Conservation (phyloP, 1,140 invertebrate genomes). For the Nebria ingens region DNA sequence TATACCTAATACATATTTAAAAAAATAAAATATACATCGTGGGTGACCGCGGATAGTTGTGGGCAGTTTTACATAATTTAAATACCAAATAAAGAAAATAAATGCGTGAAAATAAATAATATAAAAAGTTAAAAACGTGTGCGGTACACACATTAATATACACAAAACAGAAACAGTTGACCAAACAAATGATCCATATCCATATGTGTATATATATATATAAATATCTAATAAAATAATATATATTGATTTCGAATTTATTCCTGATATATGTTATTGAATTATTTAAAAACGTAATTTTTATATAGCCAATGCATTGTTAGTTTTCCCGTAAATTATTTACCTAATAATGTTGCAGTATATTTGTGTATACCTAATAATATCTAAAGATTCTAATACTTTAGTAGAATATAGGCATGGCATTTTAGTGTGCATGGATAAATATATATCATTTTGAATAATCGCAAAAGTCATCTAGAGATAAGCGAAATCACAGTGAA, state of each 20-base stretch:
- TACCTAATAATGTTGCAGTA: too few relatives aligned
- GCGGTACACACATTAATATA: constrained; percentile 20
- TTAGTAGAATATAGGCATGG: too few relatives aligned
- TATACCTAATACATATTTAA: constrained; percentile 14
- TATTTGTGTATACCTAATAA: too few relatives aligned
- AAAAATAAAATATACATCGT: constrained; percentile 15
- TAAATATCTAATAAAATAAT: too few relatives aligned
- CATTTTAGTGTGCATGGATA: too few relatives aligned
- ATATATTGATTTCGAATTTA: too few relatives aligned
- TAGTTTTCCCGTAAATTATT: too few relatives aligned
- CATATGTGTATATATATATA: too few relatives aligned
- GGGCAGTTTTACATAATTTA: constrained; percentile 17
- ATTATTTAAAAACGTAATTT: too few relatives aligned
- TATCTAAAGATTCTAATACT: too few relatives aligned
- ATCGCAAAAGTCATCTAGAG: neutral
- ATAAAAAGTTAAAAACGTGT: constrained; percentile 15
- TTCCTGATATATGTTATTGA: too few relatives aligned
- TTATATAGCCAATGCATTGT: too few relatives aligned
- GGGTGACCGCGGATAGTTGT: constrained; percentile 15
- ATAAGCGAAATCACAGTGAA: constrained; percentile 10
- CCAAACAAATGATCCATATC: constrained; percentile 13
- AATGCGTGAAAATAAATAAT: constrained; percentile 20
- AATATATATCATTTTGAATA: constrained; percentile 7
- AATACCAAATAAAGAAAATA: constrained; percentile 20
- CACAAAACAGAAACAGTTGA: constrained; percentile 12